Evolutionary conservation across 2,797 vertebrate species (phyloP).

Genomic region (Picus viridis): DNA sequence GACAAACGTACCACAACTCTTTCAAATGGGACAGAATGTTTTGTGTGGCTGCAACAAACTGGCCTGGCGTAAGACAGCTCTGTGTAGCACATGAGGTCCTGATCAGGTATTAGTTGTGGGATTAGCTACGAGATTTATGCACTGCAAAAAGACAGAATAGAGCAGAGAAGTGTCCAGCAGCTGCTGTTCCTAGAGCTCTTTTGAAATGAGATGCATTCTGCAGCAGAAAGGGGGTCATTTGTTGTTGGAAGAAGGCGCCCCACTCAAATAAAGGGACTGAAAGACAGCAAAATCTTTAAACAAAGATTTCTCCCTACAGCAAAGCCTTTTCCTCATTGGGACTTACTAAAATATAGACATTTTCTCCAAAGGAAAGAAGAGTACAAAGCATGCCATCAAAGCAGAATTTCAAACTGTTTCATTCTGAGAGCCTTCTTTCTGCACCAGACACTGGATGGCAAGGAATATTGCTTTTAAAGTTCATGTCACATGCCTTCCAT

Average conservation of each 20-base stretch:
- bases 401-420: neutral
- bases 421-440: neutral
- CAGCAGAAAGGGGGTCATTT: neutral
- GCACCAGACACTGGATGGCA: neutral
- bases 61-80: neutral
- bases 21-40: neutral
- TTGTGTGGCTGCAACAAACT: neutral
- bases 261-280: neutral
- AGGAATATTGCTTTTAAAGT: neutral
- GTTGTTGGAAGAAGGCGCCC: neutral
- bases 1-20: neutral
- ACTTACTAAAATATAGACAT: slow-evolving; percentile 21
- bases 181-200: neutral
- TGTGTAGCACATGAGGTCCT: neutral
- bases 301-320: neutral
- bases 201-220: neutral
- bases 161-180: neutral
- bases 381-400: neutral
- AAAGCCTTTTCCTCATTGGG: neutral
- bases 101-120: neutral
- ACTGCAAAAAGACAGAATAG: neutral
- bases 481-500: neutral
- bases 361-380: slow-evolving; percentile 9
- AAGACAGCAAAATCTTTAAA: neutral
- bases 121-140: neutral